Conservation (phyloP, 2,113 vertebrate species). For the Balaeniceps rex region DNA sequence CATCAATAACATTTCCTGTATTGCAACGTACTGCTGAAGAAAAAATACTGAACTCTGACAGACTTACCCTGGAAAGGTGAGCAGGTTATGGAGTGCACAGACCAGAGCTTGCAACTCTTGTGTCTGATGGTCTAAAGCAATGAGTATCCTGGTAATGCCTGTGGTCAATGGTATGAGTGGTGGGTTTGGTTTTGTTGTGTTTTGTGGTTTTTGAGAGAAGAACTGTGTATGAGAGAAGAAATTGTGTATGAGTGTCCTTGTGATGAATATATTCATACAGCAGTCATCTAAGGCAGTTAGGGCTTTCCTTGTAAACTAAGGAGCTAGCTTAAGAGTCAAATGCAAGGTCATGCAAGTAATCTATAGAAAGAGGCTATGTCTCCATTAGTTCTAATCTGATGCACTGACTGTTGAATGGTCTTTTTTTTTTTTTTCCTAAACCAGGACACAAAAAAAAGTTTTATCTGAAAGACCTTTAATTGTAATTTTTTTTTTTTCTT, state of each 20-base stretch:
- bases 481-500: not conserved
- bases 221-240: not conserved
- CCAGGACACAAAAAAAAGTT: not conserved
- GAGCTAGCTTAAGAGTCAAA: not conserved
- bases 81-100: accelerated
- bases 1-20: constrained; percentile 74
- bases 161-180: not conserved
- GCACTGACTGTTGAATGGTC: not conserved
- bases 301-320: not conserved
- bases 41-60: constrained; percentile 77
- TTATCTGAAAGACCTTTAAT: not conserved
- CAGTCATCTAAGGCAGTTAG: not conserved
- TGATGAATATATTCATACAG: not conserved
- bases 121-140: not conserved
- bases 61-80: constrained; percentile 88
- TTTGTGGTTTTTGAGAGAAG: not conserved
- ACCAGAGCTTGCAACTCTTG: not conserved
- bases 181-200: not conserved
- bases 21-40: constrained; percentile 75
- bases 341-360: not conserved
- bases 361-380: not conserved
- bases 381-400: not conserved
- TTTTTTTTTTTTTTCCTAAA: not conserved
- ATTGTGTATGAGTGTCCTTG: not conserved
- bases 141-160: not conserved